Base-by-base conservation (phyloP, 2,113 vertebrate species). In the Dolichotis patagonum region DNA sequence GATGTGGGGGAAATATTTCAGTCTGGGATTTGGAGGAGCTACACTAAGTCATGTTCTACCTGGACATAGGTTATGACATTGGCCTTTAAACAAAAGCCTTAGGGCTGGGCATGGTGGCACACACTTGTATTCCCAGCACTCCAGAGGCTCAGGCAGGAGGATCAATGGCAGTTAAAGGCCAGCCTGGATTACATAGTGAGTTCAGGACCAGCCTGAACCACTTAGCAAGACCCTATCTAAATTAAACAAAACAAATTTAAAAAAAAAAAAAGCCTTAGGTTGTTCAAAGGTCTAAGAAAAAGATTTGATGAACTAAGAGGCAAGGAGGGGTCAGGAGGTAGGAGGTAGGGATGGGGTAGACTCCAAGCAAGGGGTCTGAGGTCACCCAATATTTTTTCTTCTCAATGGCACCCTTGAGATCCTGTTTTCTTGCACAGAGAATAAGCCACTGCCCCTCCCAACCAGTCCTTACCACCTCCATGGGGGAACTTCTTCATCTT, bases 251-350 rank as follows among this genome's bases (percentile, higher is more conserved):
- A 69, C 32, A 69, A 65, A 32, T 54, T 54, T 54, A 54, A 54
- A n/a, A n/a, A n/a, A n/a, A n/a, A n/a, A n/a, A 52, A 77, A 77
- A 32, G 28, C 82, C 35, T 88, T 69, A 20, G 35, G 30, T 12
- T 62, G 41, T 83, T 93, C 63, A 28, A 38, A 90, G 28, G 13
- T 75, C 90, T 88, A 13, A 26, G 17, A 11, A 24, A 71, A 54
- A 83, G 26, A 71, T 35, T 43, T 30, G 16, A 52, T 77, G 24
- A 71, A n/a, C 10, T 24, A 28, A 63, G 60, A 60, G 7, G 2
- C 24, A 26, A 75, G 7, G 6, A 56, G 0, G 11, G 5, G 5
- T 56, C 35, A 46, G 88, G 22, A n/a, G 7, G 20, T 4, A 0
- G 14, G 22, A 30, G 1, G 11, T 22, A 43, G 71, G 41, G 38